phyloP scores from a whole-genome alignment of 2,888 invertebrate species.

The Drosophila basisetae region DNA sequence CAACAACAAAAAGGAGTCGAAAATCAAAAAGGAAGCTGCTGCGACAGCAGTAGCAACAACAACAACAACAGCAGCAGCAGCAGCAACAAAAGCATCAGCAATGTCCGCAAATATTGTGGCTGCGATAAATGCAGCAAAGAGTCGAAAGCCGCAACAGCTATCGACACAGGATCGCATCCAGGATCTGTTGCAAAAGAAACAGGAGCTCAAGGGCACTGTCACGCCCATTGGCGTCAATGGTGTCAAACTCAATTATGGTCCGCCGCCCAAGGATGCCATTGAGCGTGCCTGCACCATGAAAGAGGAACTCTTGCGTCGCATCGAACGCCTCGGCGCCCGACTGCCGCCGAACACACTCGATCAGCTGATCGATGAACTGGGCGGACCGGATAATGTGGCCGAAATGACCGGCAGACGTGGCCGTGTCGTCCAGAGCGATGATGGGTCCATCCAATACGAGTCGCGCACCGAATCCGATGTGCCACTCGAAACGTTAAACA shows the following conservation, averaged over 20 bases:
- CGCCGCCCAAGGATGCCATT: constrained; percentile 93
- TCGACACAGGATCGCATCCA: constrained; percentile 93
- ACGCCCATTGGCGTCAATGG: constrained; percentile 84
- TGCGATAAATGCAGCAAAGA: constrained; percentile 68
- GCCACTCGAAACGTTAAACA: constrained; percentile 97
- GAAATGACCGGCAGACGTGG: constrained; percentile 99
- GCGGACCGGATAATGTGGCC: constrained; percentile 98
- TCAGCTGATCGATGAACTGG: constrained; percentile 98
- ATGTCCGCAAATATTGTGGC: constrained; percentile 62
- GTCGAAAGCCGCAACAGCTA: constrained; percentile 74
- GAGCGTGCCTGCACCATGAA: constrained; percentile 97
- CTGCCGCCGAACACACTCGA: constrained; percentile 99
- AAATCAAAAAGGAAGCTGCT: constrained; percentile 45
- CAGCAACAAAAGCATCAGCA: constrained; percentile 13
- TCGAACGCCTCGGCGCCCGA: constrained; percentile 93
- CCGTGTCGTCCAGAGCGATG: constrained; percentile 95
- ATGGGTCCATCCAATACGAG: constrained; percentile 97
- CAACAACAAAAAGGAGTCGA: constrained; percentile 55
- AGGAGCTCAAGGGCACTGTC: constrained; percentile 83
- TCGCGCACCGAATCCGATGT: constrained; percentile 97
- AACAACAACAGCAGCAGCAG: constrained; percentile 1
- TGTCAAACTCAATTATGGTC: constrained; percentile 84
- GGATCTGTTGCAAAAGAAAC: constrained; percentile 87
- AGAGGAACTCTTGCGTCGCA: constrained; percentile 93
- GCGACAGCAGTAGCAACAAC: not conserved